phyloP scores from a whole-genome alignment of 2,113 vertebrate species.

The Mesocricetus auratus region DNA sequence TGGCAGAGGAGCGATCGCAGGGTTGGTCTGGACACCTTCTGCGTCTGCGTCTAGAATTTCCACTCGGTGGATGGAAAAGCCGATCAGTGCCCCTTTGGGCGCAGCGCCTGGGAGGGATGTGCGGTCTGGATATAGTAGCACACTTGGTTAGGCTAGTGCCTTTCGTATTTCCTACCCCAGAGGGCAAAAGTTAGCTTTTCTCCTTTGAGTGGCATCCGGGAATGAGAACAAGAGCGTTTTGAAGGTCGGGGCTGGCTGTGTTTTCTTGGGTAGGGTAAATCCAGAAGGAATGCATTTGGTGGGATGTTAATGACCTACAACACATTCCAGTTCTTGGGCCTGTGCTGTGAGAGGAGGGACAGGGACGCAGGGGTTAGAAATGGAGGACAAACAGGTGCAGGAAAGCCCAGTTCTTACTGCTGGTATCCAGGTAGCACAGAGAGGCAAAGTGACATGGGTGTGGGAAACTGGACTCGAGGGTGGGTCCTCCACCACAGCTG shows the following conservation, averaged over 20 bases:
- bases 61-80: conserved; percentile 25
- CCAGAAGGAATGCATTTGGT: conserved; percentile 67
- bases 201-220: neutral
- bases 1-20: neutral
- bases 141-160: neutral
- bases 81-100: neutral
- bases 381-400: neutral
- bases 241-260: conserved; percentile 22
- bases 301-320: neutral
- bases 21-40: conserved; percentile 26
- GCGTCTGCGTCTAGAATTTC: neutral
- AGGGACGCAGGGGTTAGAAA: neutral
- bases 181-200: conserved; percentile 70
- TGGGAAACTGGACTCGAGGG: neutral
- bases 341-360: neutral
- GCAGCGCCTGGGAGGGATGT: neutral
- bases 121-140: neutral
- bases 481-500: neutral
- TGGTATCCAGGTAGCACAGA: neutral
- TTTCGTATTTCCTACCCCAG: conserved; percentile 52
- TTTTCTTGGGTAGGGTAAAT: conserved; percentile 46
- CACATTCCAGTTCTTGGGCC: neutral
- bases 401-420: neutral
- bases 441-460: neutral
- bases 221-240: conserved; percentile 1